Conservation (phyloP, 1,140 invertebrate genomes). For the Camponotus pennsylvanicus region DNA sequence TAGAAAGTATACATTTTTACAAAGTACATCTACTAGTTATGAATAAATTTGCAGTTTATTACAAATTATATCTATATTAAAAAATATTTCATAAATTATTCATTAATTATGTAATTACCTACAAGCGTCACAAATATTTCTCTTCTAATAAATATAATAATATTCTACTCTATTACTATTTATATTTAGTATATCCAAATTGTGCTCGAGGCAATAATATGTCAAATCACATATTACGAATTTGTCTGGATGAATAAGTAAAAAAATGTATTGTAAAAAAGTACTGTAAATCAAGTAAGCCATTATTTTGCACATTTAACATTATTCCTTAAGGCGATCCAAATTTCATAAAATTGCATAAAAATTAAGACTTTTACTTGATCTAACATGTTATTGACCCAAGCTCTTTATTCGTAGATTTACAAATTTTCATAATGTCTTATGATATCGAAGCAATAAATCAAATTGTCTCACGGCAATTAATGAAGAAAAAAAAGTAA, state of each 20-base stretch:
- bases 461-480: background rate
- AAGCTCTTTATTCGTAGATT: background rate
- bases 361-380: background rate
- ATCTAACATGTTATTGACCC: background rate
- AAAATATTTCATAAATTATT: constrained; percentile 38
- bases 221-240: background rate
- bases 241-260: background rate
- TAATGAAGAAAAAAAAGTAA: background rate
- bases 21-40: constrained; percentile 37
- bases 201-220: constrained; percentile 18
- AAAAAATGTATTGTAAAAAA: background rate
- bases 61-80: constrained; percentile 37
- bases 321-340: background rate
- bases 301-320: background rate
- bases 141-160: constrained; percentile 56
- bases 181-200: background rate
- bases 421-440: constrained; percentile 20
- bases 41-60: constrained; percentile 4
- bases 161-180: background rate
- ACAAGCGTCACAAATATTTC: constrained; percentile 58
- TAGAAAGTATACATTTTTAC: constrained; percentile 58
- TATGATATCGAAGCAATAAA: background rate
- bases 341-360: background rate
- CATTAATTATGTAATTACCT: constrained; percentile 39
- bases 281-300: background rate